Evolutionary conservation across 1,140 invertebrate genomes (phyloP), one percentile per base, ranked within the genome.

Genomic region (Drosophila bipectinata): DNA sequence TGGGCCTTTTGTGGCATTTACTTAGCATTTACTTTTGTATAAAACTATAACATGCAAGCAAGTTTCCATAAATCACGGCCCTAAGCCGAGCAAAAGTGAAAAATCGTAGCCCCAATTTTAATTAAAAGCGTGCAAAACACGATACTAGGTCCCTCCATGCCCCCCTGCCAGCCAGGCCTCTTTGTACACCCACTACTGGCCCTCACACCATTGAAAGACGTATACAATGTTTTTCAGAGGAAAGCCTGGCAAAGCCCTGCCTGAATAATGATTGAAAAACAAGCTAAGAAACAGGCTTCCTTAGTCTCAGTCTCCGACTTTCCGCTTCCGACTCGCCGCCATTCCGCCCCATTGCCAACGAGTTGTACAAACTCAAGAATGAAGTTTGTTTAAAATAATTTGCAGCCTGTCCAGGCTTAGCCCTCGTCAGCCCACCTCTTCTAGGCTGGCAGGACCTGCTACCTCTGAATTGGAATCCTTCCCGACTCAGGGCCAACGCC

Each of bases 61-160:
- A 79, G 83, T 79, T 85, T 87, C 34, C 82, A 85, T 85, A 85
- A 85, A 85, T 85, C 82, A 85, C 82, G 77, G 83, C 74, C 49
- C 64, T 82, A 82, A 85, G 82, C 78, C 78, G 52, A 60, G 69
- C 72, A 78, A 71, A 88, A 87, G 82, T 87, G 82, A 85, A 85
- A 85, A 85, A 85, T 85, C 82, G 83, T 82, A 85, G 61, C 82
- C 82, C 82, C 79, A 87, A 71, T 87, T 87, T 87, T 87, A 87
- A 87, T 87, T 87, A 87, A 87, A 87, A 87, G 83, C 83, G 82
- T 88, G 83, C 82, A 87, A 87, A 85, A 88, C 83, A 88, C 83
- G 83, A 88, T 87, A 87, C 83, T 77, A 75, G 58, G 45, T 56
- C 62, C 45, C 63, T 28, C 18, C 28, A 45, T 3, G 14, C 62